These are phyloP conservation scores for Coryphaenoides rupestris DNA, from an alignment of 2,113 vertebrate genomes.

Conservation along the genomic window DNA sequence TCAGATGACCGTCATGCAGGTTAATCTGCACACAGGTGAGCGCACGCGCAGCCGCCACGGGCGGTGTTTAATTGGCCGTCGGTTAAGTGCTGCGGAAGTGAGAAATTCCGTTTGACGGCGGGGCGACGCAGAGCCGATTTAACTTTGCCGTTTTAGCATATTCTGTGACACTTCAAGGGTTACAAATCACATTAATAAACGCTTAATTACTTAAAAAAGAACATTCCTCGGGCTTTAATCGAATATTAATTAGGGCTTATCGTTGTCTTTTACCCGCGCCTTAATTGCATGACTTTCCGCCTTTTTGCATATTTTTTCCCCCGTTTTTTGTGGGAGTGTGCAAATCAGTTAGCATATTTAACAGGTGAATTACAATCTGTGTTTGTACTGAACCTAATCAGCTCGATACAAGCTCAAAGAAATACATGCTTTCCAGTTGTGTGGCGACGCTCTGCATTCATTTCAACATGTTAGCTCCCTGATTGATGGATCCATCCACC, in stretches of 20 bases:
- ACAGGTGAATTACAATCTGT: conserved; percentile 47
- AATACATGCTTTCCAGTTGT: too few relatives aligned
- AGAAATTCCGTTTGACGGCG: conserved; percentile 43
- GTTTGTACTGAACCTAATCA: conserved; percentile 43
- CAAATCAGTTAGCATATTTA: conserved; percentile 40
- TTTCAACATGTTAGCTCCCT: too few relatives aligned
- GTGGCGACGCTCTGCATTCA: too few relatives aligned
- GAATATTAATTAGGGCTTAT: conserved; percentile 78
- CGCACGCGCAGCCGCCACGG: too few relatives aligned
- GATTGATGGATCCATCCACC: too few relatives aligned
- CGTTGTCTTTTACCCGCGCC: conserved; percentile 74
- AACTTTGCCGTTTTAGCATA: conserved; percentile 65
- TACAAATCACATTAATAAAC: conserved; percentile 77
- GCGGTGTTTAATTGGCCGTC: conserved; percentile 46
- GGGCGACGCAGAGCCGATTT: conserved; percentile 45
- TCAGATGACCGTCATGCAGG: conserved; percentile 7
- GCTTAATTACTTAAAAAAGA: conserved; percentile 75
- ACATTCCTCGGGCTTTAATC: conserved; percentile 75
- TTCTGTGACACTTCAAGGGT: conserved; percentile 72
- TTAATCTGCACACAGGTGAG: conserved; percentile 22
- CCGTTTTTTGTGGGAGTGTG: conserved; percentile 27
- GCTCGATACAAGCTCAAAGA: too few relatives aligned
- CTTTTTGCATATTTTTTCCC: conserved; percentile 35
- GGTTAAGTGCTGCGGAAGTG: conserved; percentile 39
- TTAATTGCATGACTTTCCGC: conserved; percentile 67